Conservation (phyloP, 2,888 invertebrate genomes). For the Polydrusus cervinus region DNA sequence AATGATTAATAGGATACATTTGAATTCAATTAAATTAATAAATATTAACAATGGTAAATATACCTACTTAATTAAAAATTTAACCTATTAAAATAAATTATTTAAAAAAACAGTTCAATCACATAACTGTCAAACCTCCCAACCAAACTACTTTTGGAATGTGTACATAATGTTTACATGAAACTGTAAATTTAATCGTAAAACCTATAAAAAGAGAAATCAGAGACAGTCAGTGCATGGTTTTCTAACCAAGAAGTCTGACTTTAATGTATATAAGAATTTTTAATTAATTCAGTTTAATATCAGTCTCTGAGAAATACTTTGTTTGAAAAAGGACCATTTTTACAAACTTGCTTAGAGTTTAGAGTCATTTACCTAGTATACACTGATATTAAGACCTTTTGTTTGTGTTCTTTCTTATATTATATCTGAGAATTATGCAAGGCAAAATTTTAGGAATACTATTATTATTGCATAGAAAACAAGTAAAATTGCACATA, state of each 20-base stretch:
- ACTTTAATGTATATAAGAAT: neutral
- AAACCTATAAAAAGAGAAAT: constrained; percentile 25
- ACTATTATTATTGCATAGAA: neutral
- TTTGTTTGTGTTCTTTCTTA: too few species aligned
- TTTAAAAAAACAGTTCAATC: too few species aligned
- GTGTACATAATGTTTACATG: neutral
- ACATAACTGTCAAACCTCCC: too few species aligned
- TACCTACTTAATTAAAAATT: too few species aligned
- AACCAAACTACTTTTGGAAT: neutral
- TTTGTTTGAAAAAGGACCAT: too few species aligned
- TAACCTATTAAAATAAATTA: too few species aligned
- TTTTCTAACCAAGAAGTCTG: constrained; percentile 18
- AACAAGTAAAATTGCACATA: too few species aligned
- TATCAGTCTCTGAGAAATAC: too few species aligned
- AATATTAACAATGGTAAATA: too few species aligned
- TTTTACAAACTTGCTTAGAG: neutral
- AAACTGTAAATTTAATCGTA: constrained; percentile 22
- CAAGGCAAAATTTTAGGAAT: neutral
- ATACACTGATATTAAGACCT: neutral
- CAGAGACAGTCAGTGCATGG: neutral
- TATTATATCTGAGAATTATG: neutral
- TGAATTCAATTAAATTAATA: too few species aligned
- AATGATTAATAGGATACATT: too few species aligned
- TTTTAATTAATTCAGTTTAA: too few species aligned
- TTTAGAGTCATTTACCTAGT: constrained; percentile 1